A percentile compares a stretch with the other conserved stretches of the same genome.
Conservation (phyloP, 1,140 invertebrate species). For the Ganaspis sp. region DNA sequence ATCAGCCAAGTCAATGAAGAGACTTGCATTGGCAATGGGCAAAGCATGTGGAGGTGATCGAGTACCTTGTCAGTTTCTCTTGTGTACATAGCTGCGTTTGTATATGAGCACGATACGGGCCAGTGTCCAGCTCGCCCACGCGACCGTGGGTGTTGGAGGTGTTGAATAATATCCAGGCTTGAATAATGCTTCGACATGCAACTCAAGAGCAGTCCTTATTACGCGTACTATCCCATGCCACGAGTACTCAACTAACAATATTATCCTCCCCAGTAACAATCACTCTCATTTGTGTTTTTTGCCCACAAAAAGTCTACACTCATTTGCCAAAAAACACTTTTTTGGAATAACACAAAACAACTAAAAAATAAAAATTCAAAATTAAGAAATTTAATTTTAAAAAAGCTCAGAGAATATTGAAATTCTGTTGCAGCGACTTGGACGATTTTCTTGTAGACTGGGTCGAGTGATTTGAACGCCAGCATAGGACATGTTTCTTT, state of each 20-base stretch:
- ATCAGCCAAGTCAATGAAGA: constrained; percentile 43
- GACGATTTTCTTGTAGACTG: neutral
- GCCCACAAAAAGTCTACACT: neutral
- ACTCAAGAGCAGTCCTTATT: constrained; percentile 53
- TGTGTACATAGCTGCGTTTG: constrained; percentile 46
- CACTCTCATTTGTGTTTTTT: constrained; percentile 13
- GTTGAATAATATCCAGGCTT: constrained; percentile 51
- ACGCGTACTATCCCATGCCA: constrained; percentile 42
- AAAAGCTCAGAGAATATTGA: neutral
- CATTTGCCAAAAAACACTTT: constrained; percentile 37
- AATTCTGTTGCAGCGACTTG: neutral
- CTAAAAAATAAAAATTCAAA: constrained; percentile 23
- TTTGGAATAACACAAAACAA: no score
- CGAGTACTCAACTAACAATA: constrained; percentile 38
- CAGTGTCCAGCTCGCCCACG: constrained; percentile 52
- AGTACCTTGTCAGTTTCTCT: constrained; percentile 51
- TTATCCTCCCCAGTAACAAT: constrained; percentile 49
- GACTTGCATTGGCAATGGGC: constrained; percentile 42
- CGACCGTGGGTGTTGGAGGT: constrained; percentile 54
- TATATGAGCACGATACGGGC: constrained; percentile 41
- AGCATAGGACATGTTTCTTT: neutral
- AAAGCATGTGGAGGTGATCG: constrained; percentile 48
- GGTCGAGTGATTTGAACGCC: neutral
- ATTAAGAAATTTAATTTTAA: neutral
- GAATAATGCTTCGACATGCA: constrained; percentile 42